Base-by-base conservation (phyloP, 2,888 invertebrate genomes). In the Eupeodes latifasciatus region DNA sequence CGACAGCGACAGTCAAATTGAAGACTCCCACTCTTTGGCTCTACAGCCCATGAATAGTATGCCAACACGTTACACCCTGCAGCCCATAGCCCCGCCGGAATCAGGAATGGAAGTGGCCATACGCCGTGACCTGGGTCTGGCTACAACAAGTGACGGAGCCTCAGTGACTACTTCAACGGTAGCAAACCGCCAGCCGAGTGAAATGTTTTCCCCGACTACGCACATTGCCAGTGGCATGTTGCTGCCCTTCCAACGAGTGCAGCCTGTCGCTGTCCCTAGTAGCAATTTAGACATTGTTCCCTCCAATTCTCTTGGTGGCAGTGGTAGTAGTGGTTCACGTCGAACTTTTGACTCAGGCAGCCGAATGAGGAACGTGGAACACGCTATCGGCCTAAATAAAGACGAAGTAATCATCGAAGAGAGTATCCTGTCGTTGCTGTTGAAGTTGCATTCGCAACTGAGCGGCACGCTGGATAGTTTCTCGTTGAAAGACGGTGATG, bases 391-490 rank as follows among this genome's bases (percentile, higher is more conserved):
- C 90, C 90, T 90, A 66, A 94, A 94, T 78, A 95, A 95, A 55
- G 93, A 93, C 75, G 94, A 95, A 53, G 94, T 96, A 14, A 94
- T 95, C 40, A 95, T 97, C 77, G 97, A 97, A 91, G 98, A 98
- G 93, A 98, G 98, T 85, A 97, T 99, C 89, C 96, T 99, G 90
- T 98, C 98, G 0, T 94, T 99, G 72, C 94, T 99, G 61, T 94
- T 99, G 75, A 98, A 98, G 92, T 94, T 98, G 14, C 98, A 99
- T 93, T 97, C 98, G 3, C 98, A 98, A 92, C 94, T 99, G 57
- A 97, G 97, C 0, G 97, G 97, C 0, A 94, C 95, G 12, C 95
- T 97, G 10, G 98, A 98, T 92, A 98, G 98, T 89, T 99, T 96
- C 92, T 95, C 95, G 19, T 91, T 95, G 19, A 95, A 95, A 69